Evolutionary conservation across 2,888 invertebrate species (phyloP), one percentile per base, ranked within the genome.

Genomic region (Chelonus formosanus): DNA sequence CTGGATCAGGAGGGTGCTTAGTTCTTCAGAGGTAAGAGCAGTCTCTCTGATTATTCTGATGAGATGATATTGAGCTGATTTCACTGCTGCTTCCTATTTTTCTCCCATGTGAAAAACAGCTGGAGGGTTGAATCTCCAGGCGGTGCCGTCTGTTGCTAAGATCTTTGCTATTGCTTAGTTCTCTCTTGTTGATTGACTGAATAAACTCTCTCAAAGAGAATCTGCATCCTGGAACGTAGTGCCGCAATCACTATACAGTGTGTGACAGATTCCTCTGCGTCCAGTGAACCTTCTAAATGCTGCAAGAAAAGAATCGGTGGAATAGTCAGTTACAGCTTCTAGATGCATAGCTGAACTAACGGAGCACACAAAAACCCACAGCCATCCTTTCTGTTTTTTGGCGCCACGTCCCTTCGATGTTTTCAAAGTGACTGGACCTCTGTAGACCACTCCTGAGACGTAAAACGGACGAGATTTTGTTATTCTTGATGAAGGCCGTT

Each of bases 1-100:
- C 61, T 71, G 74, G 45, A 57, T 48, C 3, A 72, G 50, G 3
- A 68, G 34, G 1, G 73, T 77, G 3, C 63, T n/a, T 31, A 74
- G 64, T 20, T 78, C 73, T 56, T 76, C 73, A 8, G 61, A 71
- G 3, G 67, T 74, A n/a, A 75, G 55, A 10, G 52, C 43, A 3
- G 53, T 5, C 34, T 70, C 67, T 1, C 73, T 69, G 4, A 73
- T 50, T 3, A 70, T 61, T 10, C 72, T 63, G 8, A 63, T 58
- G 3, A 76, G 69, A 55, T 67, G 65, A 20, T 57, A 65, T 55
- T 78, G 76, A 0, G 72, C 58, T 3, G 71, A 70, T 50, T 74
- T 73, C 0, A 76, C 73, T 3, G 69, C 72, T 4, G 72, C 69
- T 55, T 77, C 76, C 75, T 73, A 75, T 5, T 74, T 62, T 3